A percentile compares a stretch with the other conserved stretches of the same genome.
Conservation (phyloP, 2,888 invertebrate genomes). For the Pachymerium ferrugineum region DNA sequence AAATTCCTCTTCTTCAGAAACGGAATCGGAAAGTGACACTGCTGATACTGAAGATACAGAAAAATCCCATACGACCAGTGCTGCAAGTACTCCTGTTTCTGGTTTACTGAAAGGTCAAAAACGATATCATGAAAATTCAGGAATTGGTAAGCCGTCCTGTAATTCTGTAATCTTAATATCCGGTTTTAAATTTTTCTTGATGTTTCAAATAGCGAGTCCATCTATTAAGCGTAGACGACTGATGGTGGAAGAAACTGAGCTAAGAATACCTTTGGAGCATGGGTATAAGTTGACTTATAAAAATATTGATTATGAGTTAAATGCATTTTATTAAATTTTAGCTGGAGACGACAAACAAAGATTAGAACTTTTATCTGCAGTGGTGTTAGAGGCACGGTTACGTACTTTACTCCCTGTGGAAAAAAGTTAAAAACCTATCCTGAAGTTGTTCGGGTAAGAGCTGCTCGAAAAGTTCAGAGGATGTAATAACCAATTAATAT, state of each 20-base stretch:
- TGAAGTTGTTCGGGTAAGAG: slow-evolving; percentile 55
- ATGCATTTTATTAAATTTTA: slow-evolving; percentile 37
- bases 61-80: not conserved
- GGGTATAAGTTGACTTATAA: slow-evolving; percentile 50
- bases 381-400: slow-evolving; percentile 88
- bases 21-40: slow-evolving; percentile 23
- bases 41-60: slow-evolving; percentile 22
- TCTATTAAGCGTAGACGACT: slow-evolving; percentile 47
- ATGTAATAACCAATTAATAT: not conserved
- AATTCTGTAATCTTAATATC: not conserved
- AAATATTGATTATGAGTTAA: not conserved
- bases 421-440: slow-evolving; percentile 58
- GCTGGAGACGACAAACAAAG: slow-evolving; percentile 86
- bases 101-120: not conserved
- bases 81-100: slow-evolving; percentile 30
- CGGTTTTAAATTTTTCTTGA: not conserved
- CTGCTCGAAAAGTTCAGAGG: too few relatives aligned
- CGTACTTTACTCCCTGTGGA: slow-evolving; percentile 68
- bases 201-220: slow-evolving; percentile 25
- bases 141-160: not conserved
- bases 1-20: slow-evolving; percentile 28
- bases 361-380: slow-evolving; percentile 79
- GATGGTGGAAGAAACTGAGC: slow-evolving; percentile 55
- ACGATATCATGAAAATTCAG: not conserved
- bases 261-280: slow-evolving; percentile 61